Evolutionary conservation across 2,888 invertebrate species (phyloP).

Genomic region (Malthinus seriepunctatus): DNA sequence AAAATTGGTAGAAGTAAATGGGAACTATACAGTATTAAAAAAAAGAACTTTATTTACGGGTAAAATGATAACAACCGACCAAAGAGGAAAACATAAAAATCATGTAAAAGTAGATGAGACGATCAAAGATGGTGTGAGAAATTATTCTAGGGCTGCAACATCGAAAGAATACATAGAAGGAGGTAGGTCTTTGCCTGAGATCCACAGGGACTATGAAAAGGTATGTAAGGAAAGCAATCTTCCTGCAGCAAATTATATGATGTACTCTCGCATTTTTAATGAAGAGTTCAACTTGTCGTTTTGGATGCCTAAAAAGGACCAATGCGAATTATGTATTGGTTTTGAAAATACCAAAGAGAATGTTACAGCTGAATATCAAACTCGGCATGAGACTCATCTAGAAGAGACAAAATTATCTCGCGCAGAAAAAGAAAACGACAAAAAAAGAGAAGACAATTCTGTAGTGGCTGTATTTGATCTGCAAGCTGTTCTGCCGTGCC

Average conservation of each 20-base stretch:
- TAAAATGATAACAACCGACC: too few relatives aligned
- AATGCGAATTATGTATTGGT: background rate
- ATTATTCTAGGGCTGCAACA: too few relatives aligned
- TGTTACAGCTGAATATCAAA: background rate
- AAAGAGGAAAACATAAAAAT: too few relatives aligned
- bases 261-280: background rate
- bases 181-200: too few relatives aligned
- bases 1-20: too few relatives aligned
- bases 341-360: background rate
- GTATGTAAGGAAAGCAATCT: background rate
- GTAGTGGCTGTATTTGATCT: slow-evolving; percentile 4
- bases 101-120: too few relatives aligned
- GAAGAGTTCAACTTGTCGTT: background rate
- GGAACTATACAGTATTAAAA: too few relatives aligned
- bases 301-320: background rate
- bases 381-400: background rate
- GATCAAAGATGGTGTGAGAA: too few relatives aligned
- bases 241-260: background rate
- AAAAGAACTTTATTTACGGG: too few relatives aligned
- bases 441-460: background rate
- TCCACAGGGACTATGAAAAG: background rate
- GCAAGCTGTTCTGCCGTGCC: too few relatives aligned
- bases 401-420: background rate
- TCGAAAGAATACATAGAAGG: too few relatives aligned
- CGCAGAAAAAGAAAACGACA: background rate